Evolutionary conservation across 2,888 invertebrate genomes (phyloP).

Genomic region (Tetropium fuscum): DNA sequence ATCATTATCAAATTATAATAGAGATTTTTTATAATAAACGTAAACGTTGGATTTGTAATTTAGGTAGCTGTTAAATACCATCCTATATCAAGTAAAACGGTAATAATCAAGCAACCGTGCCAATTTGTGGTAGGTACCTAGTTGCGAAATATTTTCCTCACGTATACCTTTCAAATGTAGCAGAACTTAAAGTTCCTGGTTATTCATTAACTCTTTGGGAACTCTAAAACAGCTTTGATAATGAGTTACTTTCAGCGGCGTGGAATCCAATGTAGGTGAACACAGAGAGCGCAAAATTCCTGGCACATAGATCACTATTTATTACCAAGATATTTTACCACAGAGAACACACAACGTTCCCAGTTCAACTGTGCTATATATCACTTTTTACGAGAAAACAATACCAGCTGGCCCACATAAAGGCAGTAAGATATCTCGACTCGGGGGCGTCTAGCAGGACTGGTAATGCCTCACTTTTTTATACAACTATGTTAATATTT

Average conservation of each 20-base stretch:
- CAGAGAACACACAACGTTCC: conserved; percentile 36
- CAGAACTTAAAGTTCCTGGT: too few relatives aligned
- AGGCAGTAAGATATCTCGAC: conserved; percentile 20
- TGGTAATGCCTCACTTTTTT: too few relatives aligned
- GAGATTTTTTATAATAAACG: too few relatives aligned
- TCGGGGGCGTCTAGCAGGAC: conserved; percentile 5
- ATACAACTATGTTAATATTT: too few relatives aligned
- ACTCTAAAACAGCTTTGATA: conserved; percentile 12
- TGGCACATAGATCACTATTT: conserved; percentile 42
- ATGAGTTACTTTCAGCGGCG: conserved; percentile 10
- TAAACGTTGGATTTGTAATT: too few relatives aligned
- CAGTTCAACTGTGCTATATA: conserved; percentile 33
- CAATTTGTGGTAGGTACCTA: too few relatives aligned
- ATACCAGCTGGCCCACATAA: conserved; percentile 35
- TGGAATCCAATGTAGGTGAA: conserved; percentile 22
- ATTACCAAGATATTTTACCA: conserved; percentile 42
- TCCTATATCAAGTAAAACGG: too few relatives aligned
- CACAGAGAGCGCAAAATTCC: conserved; percentile 25
- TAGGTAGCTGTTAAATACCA: too few relatives aligned
- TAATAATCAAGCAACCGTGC: too few relatives aligned
- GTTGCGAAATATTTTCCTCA: too few relatives aligned
- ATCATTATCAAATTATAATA: too few relatives aligned
- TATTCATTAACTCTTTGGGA: conserved; percentile 10
- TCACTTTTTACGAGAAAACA: conserved; percentile 46
- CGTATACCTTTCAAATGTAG: too few relatives aligned